Conservation (phyloP, 64 coral and sea anemone genomes). For the Anthopleura sola region DNA sequence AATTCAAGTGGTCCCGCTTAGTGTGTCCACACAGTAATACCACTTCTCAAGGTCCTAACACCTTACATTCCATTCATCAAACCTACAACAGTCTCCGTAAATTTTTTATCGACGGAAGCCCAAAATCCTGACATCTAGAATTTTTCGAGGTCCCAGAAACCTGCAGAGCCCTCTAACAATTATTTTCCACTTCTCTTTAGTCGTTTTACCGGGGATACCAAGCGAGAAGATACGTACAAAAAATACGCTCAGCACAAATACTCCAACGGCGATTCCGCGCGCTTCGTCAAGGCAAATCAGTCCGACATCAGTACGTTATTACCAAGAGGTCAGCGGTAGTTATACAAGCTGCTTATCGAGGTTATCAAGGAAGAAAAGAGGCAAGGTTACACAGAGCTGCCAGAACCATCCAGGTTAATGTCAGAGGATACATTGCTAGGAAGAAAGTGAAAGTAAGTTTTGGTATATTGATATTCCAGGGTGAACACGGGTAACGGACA, state of each 20-base stretch:
- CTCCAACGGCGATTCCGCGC: conserved; percentile 58
- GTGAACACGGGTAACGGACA: no score
- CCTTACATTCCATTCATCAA: no score
- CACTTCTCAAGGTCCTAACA: no score
- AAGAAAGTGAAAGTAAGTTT: conserved; percentile 57
- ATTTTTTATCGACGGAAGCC: no score
- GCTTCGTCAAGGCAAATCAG: neutral
- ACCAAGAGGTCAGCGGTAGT: conserved; percentile 36
- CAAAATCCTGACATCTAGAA: no score
- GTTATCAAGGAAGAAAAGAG: conserved; percentile 38
- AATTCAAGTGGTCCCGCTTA: no score
- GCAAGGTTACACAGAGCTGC: conserved; percentile 37
- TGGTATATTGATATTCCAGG: neutral
- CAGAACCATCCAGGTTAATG: conserved; percentile 36
- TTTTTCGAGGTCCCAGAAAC: no score
- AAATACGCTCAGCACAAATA: conserved; percentile 31
- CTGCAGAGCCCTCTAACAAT: neutral
- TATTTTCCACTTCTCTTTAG: conserved; percentile 20
- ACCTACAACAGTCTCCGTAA: no score
- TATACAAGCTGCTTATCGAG: conserved; percentile 77
- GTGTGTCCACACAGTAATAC: no score
- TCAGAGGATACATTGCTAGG: conserved; percentile 60
- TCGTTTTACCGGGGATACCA: conserved; percentile 33
- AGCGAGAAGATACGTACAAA: conserved; percentile 4
- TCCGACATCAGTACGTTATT: conserved; percentile 35